These are phyloP conservation scores for Podarcis siculus DNA, from an alignment of 2,797 vertebrate genomes.

Conservation along the genomic window DNA sequence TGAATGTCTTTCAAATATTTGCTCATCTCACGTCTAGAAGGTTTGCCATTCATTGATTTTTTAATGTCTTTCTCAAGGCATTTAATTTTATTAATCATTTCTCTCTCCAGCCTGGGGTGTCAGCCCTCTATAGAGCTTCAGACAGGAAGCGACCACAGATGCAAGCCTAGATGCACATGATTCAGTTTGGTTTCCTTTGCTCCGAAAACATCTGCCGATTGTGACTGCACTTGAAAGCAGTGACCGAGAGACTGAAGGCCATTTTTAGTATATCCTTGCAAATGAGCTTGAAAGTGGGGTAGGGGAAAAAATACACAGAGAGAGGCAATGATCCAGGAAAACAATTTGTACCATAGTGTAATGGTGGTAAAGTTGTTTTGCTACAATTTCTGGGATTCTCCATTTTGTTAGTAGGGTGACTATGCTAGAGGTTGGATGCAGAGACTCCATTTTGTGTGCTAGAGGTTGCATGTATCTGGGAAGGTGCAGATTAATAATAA, in stretches of 20 bases:
- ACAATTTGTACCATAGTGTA: neutral
- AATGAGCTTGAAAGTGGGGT: slow-evolving; percentile 1
- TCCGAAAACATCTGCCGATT: neutral
- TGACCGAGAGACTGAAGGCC: neutral
- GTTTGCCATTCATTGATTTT: neutral
- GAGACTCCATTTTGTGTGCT: neutral
- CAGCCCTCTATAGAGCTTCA: neutral
- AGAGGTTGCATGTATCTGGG: neutral
- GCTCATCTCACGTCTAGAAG: neutral
- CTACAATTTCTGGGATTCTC: neutral
- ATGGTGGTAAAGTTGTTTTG: neutral
- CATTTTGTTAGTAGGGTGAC: neutral
- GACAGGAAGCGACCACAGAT: neutral
- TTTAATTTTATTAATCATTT: neutral
- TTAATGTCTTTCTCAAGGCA: neutral
- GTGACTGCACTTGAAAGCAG: neutral
- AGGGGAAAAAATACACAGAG: neutral
- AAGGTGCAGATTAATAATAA: neutral
- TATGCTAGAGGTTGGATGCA: neutral
- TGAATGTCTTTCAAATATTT: neutral
- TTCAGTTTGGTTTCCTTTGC: slow-evolving; percentile 4
- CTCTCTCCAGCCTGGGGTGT: no score
- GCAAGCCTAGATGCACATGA: neutral
- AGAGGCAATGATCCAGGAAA: neutral
- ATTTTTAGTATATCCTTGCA: slow-evolving; percentile 30